Percentiles rank a stretch among this genome's conserved stretches.
These are phyloP conservation scores for Dendrocopos noguchii DNA, from an alignment of 2,113 vertebrate genomes.

Conservation along the genomic window DNA sequence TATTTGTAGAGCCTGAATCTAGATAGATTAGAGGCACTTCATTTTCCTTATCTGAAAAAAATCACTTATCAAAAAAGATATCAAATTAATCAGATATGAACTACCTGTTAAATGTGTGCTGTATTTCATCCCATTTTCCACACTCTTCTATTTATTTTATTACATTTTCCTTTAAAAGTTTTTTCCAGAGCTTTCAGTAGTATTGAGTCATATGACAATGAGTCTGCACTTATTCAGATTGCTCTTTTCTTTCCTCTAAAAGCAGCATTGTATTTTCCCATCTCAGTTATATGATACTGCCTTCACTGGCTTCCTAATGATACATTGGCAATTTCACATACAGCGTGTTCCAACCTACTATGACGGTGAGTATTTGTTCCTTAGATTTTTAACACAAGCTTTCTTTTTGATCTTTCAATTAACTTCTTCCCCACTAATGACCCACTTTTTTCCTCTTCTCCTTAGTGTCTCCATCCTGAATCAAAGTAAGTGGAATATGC, in stretches of 20 bases:
- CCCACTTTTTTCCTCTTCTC: not conserved
- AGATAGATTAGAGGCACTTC: not conserved
- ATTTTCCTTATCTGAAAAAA: conserved; percentile 22
- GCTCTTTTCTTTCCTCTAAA: not conserved
- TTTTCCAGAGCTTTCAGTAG: not conserved
- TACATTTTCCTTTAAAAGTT: not conserved
- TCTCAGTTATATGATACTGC: not conserved
- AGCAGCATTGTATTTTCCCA: not conserved
- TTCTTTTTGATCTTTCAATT: not conserved
- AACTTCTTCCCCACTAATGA: not conserved
- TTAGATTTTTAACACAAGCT: not conserved
- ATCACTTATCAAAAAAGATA: not conserved
- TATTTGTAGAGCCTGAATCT: not conserved
- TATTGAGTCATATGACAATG: not conserved
- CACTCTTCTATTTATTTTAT: not conserved
- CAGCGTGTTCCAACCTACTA: not conserved
- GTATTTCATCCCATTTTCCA: not conserved
- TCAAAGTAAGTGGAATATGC: not conserved
- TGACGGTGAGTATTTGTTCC: not conserved
- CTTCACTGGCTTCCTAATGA: not conserved
- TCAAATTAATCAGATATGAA: conserved; percentile 16
- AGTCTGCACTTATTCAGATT: not conserved
- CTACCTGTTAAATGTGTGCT: not conserved
- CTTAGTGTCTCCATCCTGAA: not conserved
- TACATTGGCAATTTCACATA: not conserved